Base-by-base conservation (phyloP, 1,140 invertebrate genomes). In the Drosophila lacertosa region DNA sequence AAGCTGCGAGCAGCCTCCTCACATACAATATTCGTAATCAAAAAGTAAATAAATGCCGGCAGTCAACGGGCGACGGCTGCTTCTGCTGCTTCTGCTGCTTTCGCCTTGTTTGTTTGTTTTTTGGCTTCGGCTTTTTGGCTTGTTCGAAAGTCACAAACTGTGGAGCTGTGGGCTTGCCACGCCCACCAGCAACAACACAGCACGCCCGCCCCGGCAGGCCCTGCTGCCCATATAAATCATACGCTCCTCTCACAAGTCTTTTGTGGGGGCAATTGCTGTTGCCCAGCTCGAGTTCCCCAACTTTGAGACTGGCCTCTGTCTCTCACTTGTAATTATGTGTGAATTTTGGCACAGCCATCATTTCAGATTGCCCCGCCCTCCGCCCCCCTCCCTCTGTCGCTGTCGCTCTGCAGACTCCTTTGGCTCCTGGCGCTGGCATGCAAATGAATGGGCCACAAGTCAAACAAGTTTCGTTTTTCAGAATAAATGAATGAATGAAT, bases 101-200 rank as follows among this genome's bases (percentile, higher is more conserved):
- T 71, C 65, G 63, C 50, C 77, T 66, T 81, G 88, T 90, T 90
- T 90, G 82, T 90, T 89, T 90, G 77, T 82, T 84, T 84, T 76
- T 70, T 59, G 76, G 73, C 64, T 67, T 74, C 71, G 72, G 78
- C 66, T 70, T 64, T 33, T 55, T 11, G 13, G 1, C 9, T 51
- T 33, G 37, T 45, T 45, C 58, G 66, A 69, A 69, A 69, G 66
- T 69, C 66, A 63, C 65, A 51, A 33, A 62, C 24, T n/a, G n/a
- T n/a, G 51, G 51, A 20, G 42, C 64, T n/a, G n/a, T n/a, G n/a
- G n/a, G 53, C 69, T 33, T 64, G 84, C 80, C 84, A 77, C 84
- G 84, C 84, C 84, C 69, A 69, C 26, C 26, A 29, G 24, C 24
- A 7, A 26, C 57, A 60, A 54, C 22, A 16, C 47, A 42, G 55